Evolutionary conservation across 1,140 invertebrate species (phyloP).

Genomic region (Sarcophaga bullata): DNA sequence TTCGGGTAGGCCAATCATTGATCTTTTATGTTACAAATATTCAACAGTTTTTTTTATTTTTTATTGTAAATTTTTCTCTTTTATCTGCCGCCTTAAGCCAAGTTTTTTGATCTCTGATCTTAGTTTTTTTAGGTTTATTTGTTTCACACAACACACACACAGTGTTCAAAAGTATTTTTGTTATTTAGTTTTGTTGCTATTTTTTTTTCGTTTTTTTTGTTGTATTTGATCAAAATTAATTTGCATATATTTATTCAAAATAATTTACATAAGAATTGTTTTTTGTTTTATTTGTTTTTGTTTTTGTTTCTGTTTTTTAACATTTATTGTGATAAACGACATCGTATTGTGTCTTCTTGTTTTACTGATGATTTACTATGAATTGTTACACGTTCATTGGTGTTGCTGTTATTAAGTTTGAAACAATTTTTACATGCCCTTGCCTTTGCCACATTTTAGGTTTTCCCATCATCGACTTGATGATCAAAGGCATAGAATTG

Average conservation of each 20-base stretch:
- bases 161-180: not conserved
- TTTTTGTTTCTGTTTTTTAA: no score
- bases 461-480: no score
- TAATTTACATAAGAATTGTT: conserved; percentile 6
- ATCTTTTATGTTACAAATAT: conserved; percentile 4
- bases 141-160: not conserved
- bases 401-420: no score
- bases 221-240: not conserved
- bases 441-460: no score
- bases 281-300: not conserved
- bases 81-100: not conserved
- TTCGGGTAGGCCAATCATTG: no score
- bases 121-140: no score
- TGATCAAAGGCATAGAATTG: no score
- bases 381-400: not conserved
- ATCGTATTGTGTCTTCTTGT: not conserved
- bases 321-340: not conserved
- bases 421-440: no score
- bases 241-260: conserved; percentile 2
- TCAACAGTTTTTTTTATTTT: not conserved
- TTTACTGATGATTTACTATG: not conserved
- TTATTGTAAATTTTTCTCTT: not conserved
- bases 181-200: not conserved
- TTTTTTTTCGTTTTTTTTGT: not conserved
- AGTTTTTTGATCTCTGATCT: not conserved